phyloP scores from a whole-genome alignment of 1,140 invertebrate genomes.

The Reticulitermes speratus region DNA sequence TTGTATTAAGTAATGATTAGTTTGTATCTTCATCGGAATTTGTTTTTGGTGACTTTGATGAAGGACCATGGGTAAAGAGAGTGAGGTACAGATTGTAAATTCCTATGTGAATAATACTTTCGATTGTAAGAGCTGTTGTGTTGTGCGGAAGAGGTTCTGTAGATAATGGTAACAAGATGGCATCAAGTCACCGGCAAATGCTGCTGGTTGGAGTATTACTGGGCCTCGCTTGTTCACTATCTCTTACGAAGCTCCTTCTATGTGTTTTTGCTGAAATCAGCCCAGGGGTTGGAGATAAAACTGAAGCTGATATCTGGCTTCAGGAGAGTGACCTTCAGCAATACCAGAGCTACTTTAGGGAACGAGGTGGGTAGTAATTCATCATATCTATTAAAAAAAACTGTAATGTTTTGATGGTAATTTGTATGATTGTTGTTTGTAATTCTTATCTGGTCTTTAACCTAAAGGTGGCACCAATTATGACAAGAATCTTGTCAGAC shows the following conservation, averaged over 20 bases:
- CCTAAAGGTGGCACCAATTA: too few relatives aligned
- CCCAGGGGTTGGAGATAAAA: slow-evolving; percentile 52
- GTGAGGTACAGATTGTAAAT: neutral
- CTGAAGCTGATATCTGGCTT: slow-evolving; percentile 68
- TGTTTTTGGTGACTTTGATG: neutral
- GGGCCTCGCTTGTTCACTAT: slow-evolving; percentile 27
- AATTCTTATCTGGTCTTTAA: too few relatives aligned
- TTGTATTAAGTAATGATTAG: neutral
- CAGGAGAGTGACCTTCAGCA: slow-evolving; percentile 65
- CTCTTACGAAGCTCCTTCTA: slow-evolving; percentile 32
- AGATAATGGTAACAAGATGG: slow-evolving; percentile 30
- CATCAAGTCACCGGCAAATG: slow-evolving; percentile 24
- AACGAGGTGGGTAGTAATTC: slow-evolving; percentile 57
- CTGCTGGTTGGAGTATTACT: slow-evolving; percentile 26
- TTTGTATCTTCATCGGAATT: neutral
- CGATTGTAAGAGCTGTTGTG: neutral
- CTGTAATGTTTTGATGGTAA: too few relatives aligned
- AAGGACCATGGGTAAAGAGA: neutral
- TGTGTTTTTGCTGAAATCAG: slow-evolving; percentile 31
- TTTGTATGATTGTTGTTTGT: too few relatives aligned
- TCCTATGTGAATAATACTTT: neutral
- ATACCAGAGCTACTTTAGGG: slow-evolving; percentile 65
- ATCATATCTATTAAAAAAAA: neutral
- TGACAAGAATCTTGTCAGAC: too few relatives aligned
- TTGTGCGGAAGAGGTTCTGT: neutral